Base-by-base conservation (phyloP, 2,113 vertebrate species). In the Campylomormyrus tamandua region DNA sequence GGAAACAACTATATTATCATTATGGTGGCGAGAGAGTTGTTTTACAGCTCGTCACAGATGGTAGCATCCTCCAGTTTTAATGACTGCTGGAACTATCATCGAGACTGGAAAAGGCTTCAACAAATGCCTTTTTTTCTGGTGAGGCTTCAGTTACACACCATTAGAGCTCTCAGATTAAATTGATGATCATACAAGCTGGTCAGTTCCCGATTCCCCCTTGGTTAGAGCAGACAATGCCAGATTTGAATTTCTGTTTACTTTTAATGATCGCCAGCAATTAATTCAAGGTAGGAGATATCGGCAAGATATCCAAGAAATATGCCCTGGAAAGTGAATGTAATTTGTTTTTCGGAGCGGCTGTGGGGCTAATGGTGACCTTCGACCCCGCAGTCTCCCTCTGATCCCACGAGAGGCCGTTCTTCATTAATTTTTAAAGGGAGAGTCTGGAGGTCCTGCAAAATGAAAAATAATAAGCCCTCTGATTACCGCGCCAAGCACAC, bases 401-500 rank as follows among this genome's bases (percentile, higher is more conserved):
- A 92, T 94, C 93, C 93, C 95, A 87, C 35, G 88, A 90, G 91
- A 90, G 92, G 91, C 91, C 89, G 45, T 90, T 84, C 92, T 94
- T 96, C 95, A 95, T 96, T 93, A 95, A 95, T 95, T 92, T 95
- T 96, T 95, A 93, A 96, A 94, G 87, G 90, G 92, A 92, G 94
- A 92, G 95, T 95, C 95, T 94, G 95, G 94, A 94, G 93, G 94
- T 95, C 92, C 90, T 91, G 92, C 91, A 93, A 95, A 95, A 93
- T 45, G 10, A 93, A 93, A 95, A 94, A 95, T 95, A 95, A 95
- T 92, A 96, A 95, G 95, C 93, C 93, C 91, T 91, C 93, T 95
- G 94, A 96, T 96, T 96, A 94, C 94, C 89, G 92, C 74, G 90
- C 93, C 94, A 94, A 95, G 94, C 94, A 95, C 74, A 42, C 74